Base-by-base conservation (phyloP, 2,888 invertebrate species). In the Calephelis perditalis region DNA sequence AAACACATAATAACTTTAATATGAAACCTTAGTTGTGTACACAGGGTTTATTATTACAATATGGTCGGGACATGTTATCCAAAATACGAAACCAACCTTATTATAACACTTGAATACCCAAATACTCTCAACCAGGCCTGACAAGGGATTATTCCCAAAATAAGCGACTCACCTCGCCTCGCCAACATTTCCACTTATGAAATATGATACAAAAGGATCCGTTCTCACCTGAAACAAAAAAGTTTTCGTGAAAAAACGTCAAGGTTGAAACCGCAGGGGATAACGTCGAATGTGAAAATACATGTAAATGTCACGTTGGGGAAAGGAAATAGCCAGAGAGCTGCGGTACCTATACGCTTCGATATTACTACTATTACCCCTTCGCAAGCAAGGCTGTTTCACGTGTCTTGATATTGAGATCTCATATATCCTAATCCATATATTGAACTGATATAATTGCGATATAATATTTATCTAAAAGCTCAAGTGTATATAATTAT, bases 221-320 rank as follows among this genome's bases (percentile, higher is more conserved):
- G 68, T 64, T 64, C 78, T 81, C 73, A 86, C 86, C 84, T 85
- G 84, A 76, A 84, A 86, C 82, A 84, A 81, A 79, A 71, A 70
- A 67, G 66, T 69, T 68, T 71, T 71, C 56, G 74, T 71, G 73
- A 73, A 72, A 78, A 78, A 78, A 76, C 73, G 75, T 75, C 73
- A 75, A 74, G 75, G 72, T 70, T 68, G 68, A 66, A 70, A 70
- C 71, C 75, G 62, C 73, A 62, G 62, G 76, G 76, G 76, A 70
- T 67, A 67, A 43, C 44, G 52, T 12, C 35, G 52, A 54, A 61
- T 61, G 52, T 57, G 62, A 69, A 72, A 74, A 74, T 73, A 73
- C 73, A 78, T 77, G 76, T 71, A 72, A 75, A 79, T 79, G 71
- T 58, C 62, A 63, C 63, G 57, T 60, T 65, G 46, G 76, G 73